Base-by-base conservation (phyloP, 2,797 vertebrate genomes). In the Gallirallus australis region DNA sequence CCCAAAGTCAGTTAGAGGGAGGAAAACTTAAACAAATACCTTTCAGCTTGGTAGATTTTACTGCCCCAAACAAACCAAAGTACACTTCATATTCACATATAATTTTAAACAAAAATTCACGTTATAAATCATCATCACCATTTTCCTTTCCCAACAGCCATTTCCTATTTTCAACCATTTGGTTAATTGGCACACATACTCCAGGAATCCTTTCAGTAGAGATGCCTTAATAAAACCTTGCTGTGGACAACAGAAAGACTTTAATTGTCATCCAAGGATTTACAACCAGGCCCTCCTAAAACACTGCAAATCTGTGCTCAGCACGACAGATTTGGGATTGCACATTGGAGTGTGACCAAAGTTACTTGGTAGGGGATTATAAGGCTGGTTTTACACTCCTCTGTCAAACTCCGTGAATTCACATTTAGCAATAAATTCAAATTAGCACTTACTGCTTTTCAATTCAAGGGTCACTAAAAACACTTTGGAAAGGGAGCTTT, bases 1-100 rank as follows among this genome's bases (percentile, higher is more conserved):
- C 65, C 39, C 45, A 71, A 89, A 94, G 86, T 95, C 90, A 90
- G 85, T 95, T 93, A 94, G 30, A 94, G 85, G 11, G 56, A 94
- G 94, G 94, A 68, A 93, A 97, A 71, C 73, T 91, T 5, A 15
- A 96, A 92, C 17, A 71, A 97, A 96, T 2, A 7, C 59, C 84
- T 95, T 83, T 65, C 61, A 96, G 86, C 30, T 77, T 86, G 50
- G 89, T 84, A 92, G 70, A 73, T 53, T 93, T 45, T 96, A 94
- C 81, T 77, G 35, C 30, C 30, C 48, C 77, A 94, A 75, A 96
- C 82, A 96, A 95, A 73, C 39, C 73, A 71, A 90, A 86, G 20
- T 57, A 71, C 4, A 31, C 66, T 89, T 89, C 53, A 82, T 42
- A 61, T 59, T 75, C 52, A 48, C 15, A 45, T 52, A 68, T 10